These are phyloP conservation scores for Amyelois transitella DNA, from an alignment of 1,140 invertebrate genomes.

Conservation along the genomic window DNA sequence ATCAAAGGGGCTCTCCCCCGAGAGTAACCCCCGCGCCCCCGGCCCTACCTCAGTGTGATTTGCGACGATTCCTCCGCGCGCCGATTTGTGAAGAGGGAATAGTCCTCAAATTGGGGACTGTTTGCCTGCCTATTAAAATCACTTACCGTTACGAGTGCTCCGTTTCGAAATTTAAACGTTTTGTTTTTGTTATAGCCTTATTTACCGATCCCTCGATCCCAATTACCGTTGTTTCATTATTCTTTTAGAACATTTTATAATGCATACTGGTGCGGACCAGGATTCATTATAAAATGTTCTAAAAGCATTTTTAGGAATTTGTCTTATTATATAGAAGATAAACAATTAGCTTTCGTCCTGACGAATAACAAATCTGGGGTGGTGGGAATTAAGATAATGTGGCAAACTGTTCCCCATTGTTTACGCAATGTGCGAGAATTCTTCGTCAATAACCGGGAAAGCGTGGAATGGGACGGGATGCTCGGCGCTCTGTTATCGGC, in stretches of 20 bases:
- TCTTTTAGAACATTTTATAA: slow-evolving; percentile 1
- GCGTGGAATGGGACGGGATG: slow-evolving; percentile 16
- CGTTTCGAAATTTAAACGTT: slow-evolving; percentile 24
- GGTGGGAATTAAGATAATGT: slow-evolving; percentile 13
- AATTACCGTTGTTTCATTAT: slow-evolving; percentile 6
- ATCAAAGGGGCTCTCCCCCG: slow-evolving; percentile 68
- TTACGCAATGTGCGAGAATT: slow-evolving; percentile 35
- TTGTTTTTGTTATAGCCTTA: slow-evolving; percentile 24
- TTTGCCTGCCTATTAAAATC: slow-evolving; percentile 69
- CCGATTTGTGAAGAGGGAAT: slow-evolving; percentile 70
- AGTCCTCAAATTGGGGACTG: slow-evolving; percentile 63
- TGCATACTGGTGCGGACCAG: too few relatives aligned
- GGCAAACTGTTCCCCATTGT: slow-evolving; percentile 22
- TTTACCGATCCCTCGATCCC: slow-evolving; percentile 16
- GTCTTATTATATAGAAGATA: too few relatives aligned
- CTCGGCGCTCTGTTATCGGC: slow-evolving; percentile 31
- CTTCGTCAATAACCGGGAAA: slow-evolving; percentile 31
- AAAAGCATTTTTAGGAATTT: too few relatives aligned
- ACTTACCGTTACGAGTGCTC: slow-evolving; percentile 47
- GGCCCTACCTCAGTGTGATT: slow-evolving; percentile 54
- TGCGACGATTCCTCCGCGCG: slow-evolving; percentile 60
- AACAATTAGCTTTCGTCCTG: slow-evolving; percentile 9
- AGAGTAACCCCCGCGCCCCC: slow-evolving; percentile 38
- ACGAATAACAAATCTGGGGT: slow-evolving; percentile 4
- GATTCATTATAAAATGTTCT: neutral